These are phyloP conservation scores for Caenorhabditis drosophilae DNA, from an alignment of 2,888 invertebrate species.

Conservation along the genomic window DNA sequence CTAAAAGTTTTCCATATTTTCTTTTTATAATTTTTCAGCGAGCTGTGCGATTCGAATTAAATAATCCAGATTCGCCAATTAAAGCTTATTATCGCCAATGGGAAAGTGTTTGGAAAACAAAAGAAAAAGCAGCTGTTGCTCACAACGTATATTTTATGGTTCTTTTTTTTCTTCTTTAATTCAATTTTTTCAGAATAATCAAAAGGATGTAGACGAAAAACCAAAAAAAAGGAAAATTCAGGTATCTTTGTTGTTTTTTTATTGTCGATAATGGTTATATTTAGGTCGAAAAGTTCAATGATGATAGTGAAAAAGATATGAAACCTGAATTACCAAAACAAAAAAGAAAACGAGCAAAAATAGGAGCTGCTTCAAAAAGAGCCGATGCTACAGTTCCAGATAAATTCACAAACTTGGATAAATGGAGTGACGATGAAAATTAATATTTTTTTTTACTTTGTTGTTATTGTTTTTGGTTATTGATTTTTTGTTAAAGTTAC, in stretches of 20 bases:
- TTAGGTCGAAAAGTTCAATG: conserved; percentile 6
- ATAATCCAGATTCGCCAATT: conserved; percentile 47
- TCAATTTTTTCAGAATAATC: conserved; percentile 12
- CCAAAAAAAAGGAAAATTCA: conserved; percentile 13
- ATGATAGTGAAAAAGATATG: conserved; percentile 30
- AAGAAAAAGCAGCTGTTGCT: conserved; percentile 22
- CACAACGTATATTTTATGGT: conserved; percentile 12
- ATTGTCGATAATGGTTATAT: conserved; percentile 2
- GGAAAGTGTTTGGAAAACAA: conserved; percentile 55
- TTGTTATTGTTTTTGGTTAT: conserved; percentile 9
- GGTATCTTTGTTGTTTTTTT: too few relatives aligned
- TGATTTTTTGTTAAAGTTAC: conserved; percentile 5
- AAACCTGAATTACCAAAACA: conserved; percentile 32
- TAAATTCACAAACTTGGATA: conserved; percentile 38
- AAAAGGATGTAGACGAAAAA: conserved; percentile 21
- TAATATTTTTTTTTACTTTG: conserved; percentile 6
- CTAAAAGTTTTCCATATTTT: conserved; percentile 1
- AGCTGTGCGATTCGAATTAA: conserved; percentile 44
- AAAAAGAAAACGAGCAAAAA: conserved; percentile 38
- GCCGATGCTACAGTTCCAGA: conserved; percentile 47
- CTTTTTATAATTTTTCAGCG: conserved; percentile 37
- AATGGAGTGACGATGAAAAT: conserved; percentile 46
- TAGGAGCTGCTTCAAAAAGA: conserved; percentile 37
- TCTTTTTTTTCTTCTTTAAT: background rate
- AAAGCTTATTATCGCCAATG: conserved; percentile 49